Evolutionary conservation across 2,888 invertebrate genomes (phyloP).

Genomic region (Xylota sylvarum): DNA sequence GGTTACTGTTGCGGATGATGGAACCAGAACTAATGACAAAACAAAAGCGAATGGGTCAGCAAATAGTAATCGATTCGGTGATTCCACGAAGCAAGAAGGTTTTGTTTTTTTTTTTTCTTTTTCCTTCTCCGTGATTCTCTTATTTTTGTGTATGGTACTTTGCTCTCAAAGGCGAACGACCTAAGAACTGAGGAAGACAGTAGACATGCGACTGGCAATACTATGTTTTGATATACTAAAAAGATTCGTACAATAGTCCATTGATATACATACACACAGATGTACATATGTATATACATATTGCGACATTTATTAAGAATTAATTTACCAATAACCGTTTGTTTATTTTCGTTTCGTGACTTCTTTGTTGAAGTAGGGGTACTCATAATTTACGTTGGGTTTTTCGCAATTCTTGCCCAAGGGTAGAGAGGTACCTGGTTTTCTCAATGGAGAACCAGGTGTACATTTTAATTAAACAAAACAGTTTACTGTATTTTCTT

Average conservation of each 20-base stretch:
- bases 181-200: conserved; percentile 31
- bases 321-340: neutral
- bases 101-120: conserved; percentile 44
- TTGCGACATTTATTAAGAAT: conserved; percentile 29
- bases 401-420: neutral
- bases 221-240: conserved; percentile 36
- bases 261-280: conserved; percentile 1
- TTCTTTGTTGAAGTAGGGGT: neutral
- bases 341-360: neutral
- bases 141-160: conserved; percentile 10
- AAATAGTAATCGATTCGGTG: conserved; percentile 52
- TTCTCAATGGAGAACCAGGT: too few species aligned
- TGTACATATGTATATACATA: neutral
- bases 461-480: neutral
- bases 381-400: too few species aligned
- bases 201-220: neutral
- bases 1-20: conserved; percentile 31
- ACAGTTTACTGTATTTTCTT: neutral
- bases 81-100: conserved; percentile 43
- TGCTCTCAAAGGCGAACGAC: conserved; percentile 51
- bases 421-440: neutral
- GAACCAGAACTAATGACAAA: conserved; percentile 58
- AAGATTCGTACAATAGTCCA: neutral
- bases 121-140: conserved; percentile 21
- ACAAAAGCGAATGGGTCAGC: conserved; percentile 59